Evolutionary conservation across 1,140 invertebrate genomes (phyloP).

Genomic region (Ceratina calcarata): DNA sequence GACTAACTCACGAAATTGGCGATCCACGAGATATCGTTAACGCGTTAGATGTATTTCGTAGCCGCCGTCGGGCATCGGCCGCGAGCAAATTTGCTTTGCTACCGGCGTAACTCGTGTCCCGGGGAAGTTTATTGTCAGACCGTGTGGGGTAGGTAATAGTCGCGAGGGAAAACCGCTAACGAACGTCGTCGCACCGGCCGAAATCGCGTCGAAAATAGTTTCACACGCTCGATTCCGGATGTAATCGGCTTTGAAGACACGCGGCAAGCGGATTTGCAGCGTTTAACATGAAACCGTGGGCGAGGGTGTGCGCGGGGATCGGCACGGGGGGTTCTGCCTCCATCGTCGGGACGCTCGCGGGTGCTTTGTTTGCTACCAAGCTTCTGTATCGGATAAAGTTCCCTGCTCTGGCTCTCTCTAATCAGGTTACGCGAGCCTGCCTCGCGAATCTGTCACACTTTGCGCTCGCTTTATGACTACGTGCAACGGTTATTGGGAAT

Average conservation of each 20-base stretch:
- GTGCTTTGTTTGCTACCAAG: conserved; percentile 49
- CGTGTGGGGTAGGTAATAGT: background rate
- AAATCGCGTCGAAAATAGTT: conserved; percentile 11
- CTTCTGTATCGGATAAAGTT: conserved; percentile 49
- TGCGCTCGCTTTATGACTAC: conserved; percentile 4
- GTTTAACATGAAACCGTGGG: conserved; percentile 36
- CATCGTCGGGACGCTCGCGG: background rate
- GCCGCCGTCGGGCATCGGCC: no score
- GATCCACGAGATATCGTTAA: no score
- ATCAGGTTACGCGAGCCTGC: conserved; percentile 47
- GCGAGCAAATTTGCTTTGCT: no score
- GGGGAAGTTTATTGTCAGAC: background rate
- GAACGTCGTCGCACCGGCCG: conserved; percentile 4
- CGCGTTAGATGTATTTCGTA: no score
- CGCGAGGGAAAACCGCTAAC: background rate
- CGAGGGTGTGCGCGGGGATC: no score
- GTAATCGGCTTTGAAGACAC: conserved; percentile 29
- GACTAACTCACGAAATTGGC: no score
- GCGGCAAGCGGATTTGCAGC: conserved; percentile 24
- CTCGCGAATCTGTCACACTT: background rate
- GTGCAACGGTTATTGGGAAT: no score
- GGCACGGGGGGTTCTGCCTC: no score
- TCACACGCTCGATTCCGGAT: conserved; percentile 3
- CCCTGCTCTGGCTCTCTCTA: background rate
- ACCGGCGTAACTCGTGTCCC: no score